Evolutionary conservation across 2,113 vertebrate genomes (phyloP), one percentile per base, ranked within the genome.

Genomic region (Toxostoma redivivum): DNA sequence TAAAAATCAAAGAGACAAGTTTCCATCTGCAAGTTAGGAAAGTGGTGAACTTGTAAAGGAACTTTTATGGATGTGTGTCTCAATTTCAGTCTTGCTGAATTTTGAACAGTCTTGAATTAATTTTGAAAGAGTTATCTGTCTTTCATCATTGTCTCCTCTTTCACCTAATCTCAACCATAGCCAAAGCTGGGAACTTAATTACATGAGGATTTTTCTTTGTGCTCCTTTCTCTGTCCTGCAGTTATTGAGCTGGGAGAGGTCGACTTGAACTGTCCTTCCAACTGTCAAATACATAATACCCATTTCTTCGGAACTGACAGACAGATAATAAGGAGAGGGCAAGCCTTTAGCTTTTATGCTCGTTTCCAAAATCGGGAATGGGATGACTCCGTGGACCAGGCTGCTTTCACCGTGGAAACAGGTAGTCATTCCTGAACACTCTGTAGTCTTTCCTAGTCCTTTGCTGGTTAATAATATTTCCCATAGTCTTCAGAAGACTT

Each of bases 311-410:
- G 77, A 92, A 82, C 60, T 45, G 91, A 96, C 67, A 97, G 92
- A 73, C 95, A 97, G 73, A 96, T 93, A 69, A 73, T 92, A 86
- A 95, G 93, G 81, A 91, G 92, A 89, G 94, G 95, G 12, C 86
- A 95, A 70, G 62, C 94, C 40, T 97, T 97, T 80, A 81, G 53
- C 72, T 95, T 97, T 37, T 90, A 90, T 47, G 81, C 92, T 79
- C 76, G 38, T 40, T 97, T 97, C 62, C 84, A 97, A 76, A 97
- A 96, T 44, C 94, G 77, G 10, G 91, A 97, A 45, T 97, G 94
- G 94, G 90, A 94, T 93, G 90, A 94, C 38, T 74, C 88, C 1
- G 30, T 85, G 73, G 91, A 94, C 51, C 72, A 96, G 84, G 92
- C 95, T 47, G 1, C 35, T 66, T 97, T 97, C 91, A 95, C 91